A percentile compares a stretch with the other conserved stretches of the same genome.
Conservation (phyloP, 1,140 invertebrate genomes). For the Harlomillsia oculata region DNA sequence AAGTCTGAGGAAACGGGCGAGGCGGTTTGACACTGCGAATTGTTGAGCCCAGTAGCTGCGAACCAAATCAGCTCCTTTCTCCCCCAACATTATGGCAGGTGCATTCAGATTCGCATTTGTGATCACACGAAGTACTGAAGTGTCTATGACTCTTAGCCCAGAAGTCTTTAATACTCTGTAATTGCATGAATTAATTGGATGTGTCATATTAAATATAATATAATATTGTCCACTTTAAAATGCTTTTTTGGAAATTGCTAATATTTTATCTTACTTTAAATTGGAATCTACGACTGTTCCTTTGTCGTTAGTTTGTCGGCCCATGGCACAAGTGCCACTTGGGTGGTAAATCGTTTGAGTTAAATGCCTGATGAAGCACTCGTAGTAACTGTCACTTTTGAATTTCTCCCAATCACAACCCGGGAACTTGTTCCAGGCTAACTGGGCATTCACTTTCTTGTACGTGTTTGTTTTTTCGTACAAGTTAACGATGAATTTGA, state of each 20-base stretch:
- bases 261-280: constrained; percentile 33
- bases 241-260: background rate
- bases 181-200: background rate
- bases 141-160: constrained; percentile 25
- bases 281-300: constrained; percentile 40
- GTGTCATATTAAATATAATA: background rate
- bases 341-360: constrained; percentile 28
- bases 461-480: constrained; percentile 22
- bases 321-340: constrained; percentile 27
- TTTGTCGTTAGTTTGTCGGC: constrained; percentile 49
- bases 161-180: constrained; percentile 17
- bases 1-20: constrained; percentile 1
- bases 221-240: background rate
- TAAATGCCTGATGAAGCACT: constrained; percentile 12
- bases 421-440: constrained; percentile 11
- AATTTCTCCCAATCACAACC: constrained; percentile 11
- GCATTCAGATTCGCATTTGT: constrained; percentile 27
- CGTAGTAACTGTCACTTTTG: constrained; percentile 17
- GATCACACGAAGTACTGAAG: constrained; percentile 9
- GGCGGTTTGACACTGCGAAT: constrained; percentile 5
- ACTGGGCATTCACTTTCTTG: constrained; percentile 9
- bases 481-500: constrained; percentile 11
- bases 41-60: constrained; percentile 18
- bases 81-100: constrained; percentile 18
- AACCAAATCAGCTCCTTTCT: constrained; percentile 13